phyloP scores from a whole-genome alignment of 64 coral and sea anemone genomes.

The Hydrozoanthus tunicans region DNA sequence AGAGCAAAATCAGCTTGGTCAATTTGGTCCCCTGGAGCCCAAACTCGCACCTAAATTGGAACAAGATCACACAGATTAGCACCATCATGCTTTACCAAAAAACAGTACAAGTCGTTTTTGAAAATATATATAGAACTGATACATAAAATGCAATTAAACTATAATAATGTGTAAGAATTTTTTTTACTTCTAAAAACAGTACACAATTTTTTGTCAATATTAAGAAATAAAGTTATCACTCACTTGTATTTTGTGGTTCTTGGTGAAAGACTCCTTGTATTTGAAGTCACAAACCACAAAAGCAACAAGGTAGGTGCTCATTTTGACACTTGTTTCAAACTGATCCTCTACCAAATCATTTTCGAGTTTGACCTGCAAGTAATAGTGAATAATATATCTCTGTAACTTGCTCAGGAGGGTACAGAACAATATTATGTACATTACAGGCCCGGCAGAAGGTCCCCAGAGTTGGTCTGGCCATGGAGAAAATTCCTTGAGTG shows the following conservation, averaged over 20 bases:
- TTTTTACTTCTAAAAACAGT: neutral
- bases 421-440: neutral
- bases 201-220: neutral
- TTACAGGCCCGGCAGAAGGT: neutral
- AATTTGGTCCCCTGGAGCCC: conserved; percentile 76
- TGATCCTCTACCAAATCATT: conserved; percentile 58
- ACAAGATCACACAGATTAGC: too few species aligned
- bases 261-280: conserved; percentile 57
- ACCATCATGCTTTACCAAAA: too few species aligned
- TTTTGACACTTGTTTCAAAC: conserved; percentile 77
- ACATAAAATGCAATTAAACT: too few species aligned
- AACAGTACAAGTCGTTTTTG: too few species aligned
- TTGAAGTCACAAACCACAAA: conserved; percentile 98
- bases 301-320: conserved; percentile 98
- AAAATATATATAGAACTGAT: too few species aligned
- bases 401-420: neutral
- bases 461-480: too few species aligned
- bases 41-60: conserved; percentile 70
- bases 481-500: too few species aligned
- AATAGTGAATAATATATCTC: neutral
- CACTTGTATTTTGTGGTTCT: conserved; percentile 21
- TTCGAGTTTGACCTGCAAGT: conserved; percentile 5
- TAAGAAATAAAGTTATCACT: neutral
- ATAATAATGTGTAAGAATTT: too few species aligned
- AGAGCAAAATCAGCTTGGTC: conserved; percentile 58